A percentile compares a stretch with the other conserved stretches of the same genome.
These are phyloP conservation scores for Drosophila quinaria DNA, from an alignment of 2,888 invertebrate genomes.

Conservation along the genomic window DNA sequence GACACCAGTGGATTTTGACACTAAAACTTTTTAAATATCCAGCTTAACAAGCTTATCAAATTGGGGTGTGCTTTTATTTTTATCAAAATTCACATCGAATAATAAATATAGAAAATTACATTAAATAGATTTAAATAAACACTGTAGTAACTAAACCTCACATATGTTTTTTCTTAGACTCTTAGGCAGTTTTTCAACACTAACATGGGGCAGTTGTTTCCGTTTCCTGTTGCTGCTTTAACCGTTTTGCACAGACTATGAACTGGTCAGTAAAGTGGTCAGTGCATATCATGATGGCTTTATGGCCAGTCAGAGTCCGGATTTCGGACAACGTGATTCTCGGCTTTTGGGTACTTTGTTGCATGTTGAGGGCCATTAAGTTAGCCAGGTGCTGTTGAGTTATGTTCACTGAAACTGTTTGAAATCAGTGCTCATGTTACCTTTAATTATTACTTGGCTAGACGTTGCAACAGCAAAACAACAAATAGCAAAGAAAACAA, in stretches of 20 bases:
- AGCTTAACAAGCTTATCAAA: not conserved
- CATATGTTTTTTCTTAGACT: not conserved
- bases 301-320: not conserved
- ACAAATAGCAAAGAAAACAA: slow-evolving; percentile 43
- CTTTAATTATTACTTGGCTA: slow-evolving; percentile 49
- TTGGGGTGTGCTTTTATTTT: too few relatives aligned
- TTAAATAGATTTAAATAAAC: not conserved
- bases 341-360: slow-evolving; percentile 37
- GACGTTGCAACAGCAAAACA: slow-evolving; percentile 30
- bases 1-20: not conserved
- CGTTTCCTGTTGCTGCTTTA: slow-evolving; percentile 18
- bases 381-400: slow-evolving; percentile 45
- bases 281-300: slow-evolving; percentile 24
- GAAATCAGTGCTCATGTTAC: slow-evolving; percentile 55
- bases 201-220: slow-evolving; percentile 25
- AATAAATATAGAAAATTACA: not conserved
- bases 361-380: slow-evolving; percentile 66
- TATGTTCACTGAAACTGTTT: slow-evolving; percentile 48
- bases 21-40: not conserved
- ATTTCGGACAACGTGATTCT: slow-evolving; percentile 1
- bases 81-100: not conserved
- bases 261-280: slow-evolving; percentile 65
- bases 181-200: not conserved
- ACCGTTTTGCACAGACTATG: not conserved
- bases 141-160: not conserved